A percentile compares a stretch with the other conserved stretches of the same genome.
phyloP scores from a whole-genome alignment of 2,797 vertebrate genomes.

The Distichodus sexfasciatus region DNA sequence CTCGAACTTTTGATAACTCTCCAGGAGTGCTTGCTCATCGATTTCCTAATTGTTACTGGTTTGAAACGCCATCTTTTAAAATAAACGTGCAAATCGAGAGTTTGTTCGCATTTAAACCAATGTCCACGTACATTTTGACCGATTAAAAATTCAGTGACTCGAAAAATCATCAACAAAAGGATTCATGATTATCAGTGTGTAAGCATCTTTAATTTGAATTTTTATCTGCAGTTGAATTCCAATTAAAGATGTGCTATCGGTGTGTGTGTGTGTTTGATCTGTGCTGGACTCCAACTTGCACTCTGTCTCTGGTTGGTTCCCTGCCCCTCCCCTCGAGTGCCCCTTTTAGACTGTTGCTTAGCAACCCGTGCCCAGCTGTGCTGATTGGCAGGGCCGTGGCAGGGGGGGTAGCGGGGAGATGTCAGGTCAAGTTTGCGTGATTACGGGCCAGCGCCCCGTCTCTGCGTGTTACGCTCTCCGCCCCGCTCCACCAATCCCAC shows the following conservation, averaged over 20 bases:
- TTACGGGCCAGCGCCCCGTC: slow-evolving; percentile 64
- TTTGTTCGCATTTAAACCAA: no score
- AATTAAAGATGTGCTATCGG: slow-evolving; percentile 9
- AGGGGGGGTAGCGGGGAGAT: slow-evolving; percentile 58
- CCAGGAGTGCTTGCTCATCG: no score
- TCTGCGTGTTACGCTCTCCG: slow-evolving; percentile 54
- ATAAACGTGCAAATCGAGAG: no score
- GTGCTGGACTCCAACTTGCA: background rate
- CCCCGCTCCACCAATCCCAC: slow-evolving; percentile 50
- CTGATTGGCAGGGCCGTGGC: slow-evolving; percentile 56
- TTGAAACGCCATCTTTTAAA: no score
- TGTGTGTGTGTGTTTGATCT: background rate
- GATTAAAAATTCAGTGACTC: no score
- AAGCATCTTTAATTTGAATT: no score
- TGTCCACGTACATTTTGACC: no score
- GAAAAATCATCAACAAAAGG: no score
- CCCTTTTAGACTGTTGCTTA: slow-evolving; percentile 65
- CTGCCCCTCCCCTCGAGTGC: slow-evolving; percentile 32
- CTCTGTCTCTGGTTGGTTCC: slow-evolving; percentile 32
- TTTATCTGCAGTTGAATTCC: no score
- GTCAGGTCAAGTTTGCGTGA: slow-evolving; percentile 70
- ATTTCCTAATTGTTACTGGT: no score
- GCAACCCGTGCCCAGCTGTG: slow-evolving; percentile 63
- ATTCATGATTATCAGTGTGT: no score
- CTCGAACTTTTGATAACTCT: no score